Base-by-base conservation (phyloP, 1,140 invertebrate species). In the Solenopsis invicta region DNA sequence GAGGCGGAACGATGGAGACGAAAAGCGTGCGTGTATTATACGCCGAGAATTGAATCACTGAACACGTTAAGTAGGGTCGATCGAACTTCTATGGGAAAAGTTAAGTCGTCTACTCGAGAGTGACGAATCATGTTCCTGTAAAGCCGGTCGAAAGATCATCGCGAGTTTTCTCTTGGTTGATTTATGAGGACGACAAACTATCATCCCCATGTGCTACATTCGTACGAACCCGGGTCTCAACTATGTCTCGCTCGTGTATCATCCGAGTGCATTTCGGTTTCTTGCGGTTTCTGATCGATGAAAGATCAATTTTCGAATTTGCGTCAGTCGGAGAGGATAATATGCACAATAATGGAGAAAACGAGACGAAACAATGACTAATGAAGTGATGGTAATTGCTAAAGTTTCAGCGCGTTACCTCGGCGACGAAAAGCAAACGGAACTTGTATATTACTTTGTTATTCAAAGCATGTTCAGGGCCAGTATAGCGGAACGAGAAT, bases 41-140 rank as follows among this genome's bases (percentile, higher is more conserved):
- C 54, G 64, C 72, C 50, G 41, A 67, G 81, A 87, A 85, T 85
- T 87, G 72, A 85, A 87, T 87, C 71, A 64, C 61, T 76, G 81
- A 76, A 76, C 71, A 52, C 81, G 52, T 85, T 85, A 85, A 77
- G 71, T 62, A 66, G 64, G 81, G 71, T 77, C 71, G 59, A 85
- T 85, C 80, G 81, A 87, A 72, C 62, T 66, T 85, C 71, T 61
- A 85, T 85, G 74, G 54, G 81, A 87, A 85, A 87, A 85, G 86
- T 87, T 85, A 67, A 85, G 86, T 87, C 81, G 81, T 85, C 74
- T 71, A 52, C 62, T 77, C 81, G 50, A 62, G 45, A 66, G 54
- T 87, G 85, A 86, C 85, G 85, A 86, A 81, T 86, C 85, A 80
- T 81, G 61, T 80, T 86, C 41, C 61, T 69, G 76, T 61, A 80